Base-by-base conservation (phyloP, 2,797 vertebrate species). In the Sebastes glaucus region DNA sequence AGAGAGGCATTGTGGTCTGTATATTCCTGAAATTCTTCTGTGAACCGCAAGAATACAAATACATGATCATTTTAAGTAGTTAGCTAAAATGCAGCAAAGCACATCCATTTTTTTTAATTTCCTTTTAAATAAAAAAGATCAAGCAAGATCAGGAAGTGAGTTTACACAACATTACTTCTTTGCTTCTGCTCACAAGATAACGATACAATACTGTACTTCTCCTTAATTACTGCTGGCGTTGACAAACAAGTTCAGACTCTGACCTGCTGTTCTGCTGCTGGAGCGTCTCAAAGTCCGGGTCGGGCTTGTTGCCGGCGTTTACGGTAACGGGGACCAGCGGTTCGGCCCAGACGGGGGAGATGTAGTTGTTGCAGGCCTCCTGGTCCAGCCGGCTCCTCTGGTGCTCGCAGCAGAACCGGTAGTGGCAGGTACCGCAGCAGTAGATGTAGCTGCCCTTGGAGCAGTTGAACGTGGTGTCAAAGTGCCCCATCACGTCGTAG, bases 331-430 rank as follows among this genome's bases (percentile, higher is more conserved):
- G 83, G 7, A 92, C 92, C 52, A 94, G 95, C 1, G 96, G 94
- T 56, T 96, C 93, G 65, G 96, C 96, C 97, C 97, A 98, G 25
- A 92, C 92, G 0, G 97, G 97, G 18, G 96, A 95, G 73, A 87
- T 94, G 88, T 97, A 97, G 92, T 98, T 97, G 91, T 86, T 96
- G 93, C 97, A 98, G 84, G 95, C 87, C 5, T 96, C 95, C 93
- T 98, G 97, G 80, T 98, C 96, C 83, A 98, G 94, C 13, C 97
- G 96, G 90, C 87, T 96, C 88, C 95, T 92, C 69, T 96, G 96
- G 90, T 97, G 97, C 84, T 97, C 96, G 78, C 97, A 98, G 96
- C 97, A 98, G 95, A 98, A 98, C 49, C 97, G 97, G 91, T 97
- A 98, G 80, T 97, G 96, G 90, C 97, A 98, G 23, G 97, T 98